phyloP scores from a whole-genome alignment of 2,113 vertebrate species.

The Odontophorus gujanensis region DNA sequence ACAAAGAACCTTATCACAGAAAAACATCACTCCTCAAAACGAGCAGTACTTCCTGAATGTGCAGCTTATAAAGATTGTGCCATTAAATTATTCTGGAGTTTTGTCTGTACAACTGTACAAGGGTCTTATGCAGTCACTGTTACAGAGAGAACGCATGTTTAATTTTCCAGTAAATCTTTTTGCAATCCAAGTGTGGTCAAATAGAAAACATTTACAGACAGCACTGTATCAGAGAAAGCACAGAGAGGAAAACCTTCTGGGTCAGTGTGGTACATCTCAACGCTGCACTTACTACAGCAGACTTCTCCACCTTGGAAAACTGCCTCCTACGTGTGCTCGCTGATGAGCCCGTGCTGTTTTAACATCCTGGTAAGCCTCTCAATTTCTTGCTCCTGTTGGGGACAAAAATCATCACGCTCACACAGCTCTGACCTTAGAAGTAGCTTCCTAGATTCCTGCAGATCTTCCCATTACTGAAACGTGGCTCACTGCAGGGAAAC shows the following conservation, averaged over 20 bases:
- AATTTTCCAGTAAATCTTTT: constrained; percentile 13
- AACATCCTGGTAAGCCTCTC: constrained; percentile 83
- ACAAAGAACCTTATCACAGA: not conserved
- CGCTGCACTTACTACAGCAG: not conserved
- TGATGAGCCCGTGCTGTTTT: constrained; percentile 78
- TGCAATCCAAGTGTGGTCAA: not conserved
- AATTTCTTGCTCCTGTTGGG: constrained; percentile 88
- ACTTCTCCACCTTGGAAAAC: not conserved
- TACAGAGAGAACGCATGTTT: not conserved
- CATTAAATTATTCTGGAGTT: constrained; percentile 56
- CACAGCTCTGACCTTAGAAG: not conserved
- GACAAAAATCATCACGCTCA: not conserved
- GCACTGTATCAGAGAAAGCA: constrained; percentile 32
- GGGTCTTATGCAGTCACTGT: not conserved
- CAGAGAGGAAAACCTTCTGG: constrained; percentile 12
- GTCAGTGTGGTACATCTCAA: not conserved
- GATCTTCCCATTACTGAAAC: not conserved
- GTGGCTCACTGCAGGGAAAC: not conserved
- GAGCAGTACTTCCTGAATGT: not conserved
- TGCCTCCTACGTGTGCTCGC: constrained; percentile 27
- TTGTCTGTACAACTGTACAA: constrained; percentile 52
- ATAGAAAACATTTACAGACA: not conserved
- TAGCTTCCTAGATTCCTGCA: not conserved
- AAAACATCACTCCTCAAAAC: not conserved
- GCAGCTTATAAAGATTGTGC: not conserved